Evolutionary conservation across 2,888 invertebrate species (phyloP).

Genomic region (Lymantria dispar): DNA sequence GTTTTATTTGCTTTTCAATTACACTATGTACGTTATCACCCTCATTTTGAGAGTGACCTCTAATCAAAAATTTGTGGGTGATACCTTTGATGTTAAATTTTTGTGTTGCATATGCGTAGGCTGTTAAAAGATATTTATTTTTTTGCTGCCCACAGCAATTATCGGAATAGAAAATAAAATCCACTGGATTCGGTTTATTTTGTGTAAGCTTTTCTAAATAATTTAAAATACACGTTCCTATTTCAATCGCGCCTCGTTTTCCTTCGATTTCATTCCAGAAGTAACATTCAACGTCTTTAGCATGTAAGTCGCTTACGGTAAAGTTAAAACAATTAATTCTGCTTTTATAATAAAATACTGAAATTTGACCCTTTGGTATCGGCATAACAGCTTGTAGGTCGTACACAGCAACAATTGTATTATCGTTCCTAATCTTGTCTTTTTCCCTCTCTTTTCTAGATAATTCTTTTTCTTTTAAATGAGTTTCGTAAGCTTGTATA

Average conservation of each 20-base stretch:
- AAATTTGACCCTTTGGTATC: conserved; percentile 12
- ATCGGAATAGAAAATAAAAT: conserved; percentile 1
- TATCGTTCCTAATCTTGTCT: background rate
- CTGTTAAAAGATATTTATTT: conserved; percentile 2
- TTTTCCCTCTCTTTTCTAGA: conserved; percentile 19
- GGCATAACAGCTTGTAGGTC: conserved; percentile 29
- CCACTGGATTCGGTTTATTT: background rate
- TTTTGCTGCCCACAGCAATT: conserved; percentile 3
- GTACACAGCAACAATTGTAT: conserved; percentile 20
- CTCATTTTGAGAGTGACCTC: too few relatives aligned
- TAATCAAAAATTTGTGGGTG: conserved; percentile 9
- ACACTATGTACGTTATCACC: too few relatives aligned
- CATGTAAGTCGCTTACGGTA: background rate
- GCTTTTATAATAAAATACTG: too few relatives aligned
- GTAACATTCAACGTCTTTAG: background rate
- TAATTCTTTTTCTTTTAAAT: too few relatives aligned
- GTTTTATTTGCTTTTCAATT: too few relatives aligned
- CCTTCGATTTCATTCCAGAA: conserved; percentile 2
- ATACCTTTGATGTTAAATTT: background rate
- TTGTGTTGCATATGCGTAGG: background rate
- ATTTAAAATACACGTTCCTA: background rate
- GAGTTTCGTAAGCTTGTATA: too few relatives aligned
- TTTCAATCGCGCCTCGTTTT: conserved; percentile 2
- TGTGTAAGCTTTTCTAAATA: too few relatives aligned
- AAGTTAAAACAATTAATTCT: conserved; percentile 10